Evolutionary conservation across 2,113 vertebrate species (phyloP).

Genomic region (Macrotis lagotis): DNA sequence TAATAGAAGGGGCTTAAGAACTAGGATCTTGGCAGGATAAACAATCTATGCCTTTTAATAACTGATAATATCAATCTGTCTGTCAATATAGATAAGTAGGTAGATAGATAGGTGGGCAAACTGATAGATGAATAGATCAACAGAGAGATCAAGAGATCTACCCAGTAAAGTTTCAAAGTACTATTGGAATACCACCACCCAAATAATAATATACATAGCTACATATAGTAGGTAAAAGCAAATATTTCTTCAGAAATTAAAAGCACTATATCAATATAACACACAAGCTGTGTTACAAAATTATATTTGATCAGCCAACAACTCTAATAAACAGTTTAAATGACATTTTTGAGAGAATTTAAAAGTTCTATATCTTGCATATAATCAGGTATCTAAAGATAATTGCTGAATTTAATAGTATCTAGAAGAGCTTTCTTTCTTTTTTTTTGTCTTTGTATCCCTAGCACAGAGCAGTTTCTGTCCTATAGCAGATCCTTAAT

Average conservation of each 20-base stretch:
- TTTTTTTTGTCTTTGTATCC: not conserved
- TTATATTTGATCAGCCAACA: slow-evolving; percentile 36
- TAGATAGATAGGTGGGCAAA: not conserved
- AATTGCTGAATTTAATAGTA: not conserved
- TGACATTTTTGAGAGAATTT: not conserved
- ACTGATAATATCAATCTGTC: not conserved
- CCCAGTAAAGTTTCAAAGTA: slow-evolving; percentile 1
- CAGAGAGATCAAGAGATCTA: slow-evolving; percentile 28
- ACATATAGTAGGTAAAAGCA: not conserved
- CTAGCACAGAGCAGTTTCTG: not conserved
- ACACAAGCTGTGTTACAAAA: not conserved
- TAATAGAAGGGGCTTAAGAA: not conserved
- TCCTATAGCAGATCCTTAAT: not conserved
- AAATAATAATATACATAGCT: not conserved
- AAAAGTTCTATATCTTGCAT: not conserved
- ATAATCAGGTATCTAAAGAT: not conserved
- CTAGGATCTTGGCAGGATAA: not conserved
- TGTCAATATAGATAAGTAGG: not conserved
- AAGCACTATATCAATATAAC: not conserved
- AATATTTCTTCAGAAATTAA: not conserved
- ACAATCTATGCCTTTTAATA: not conserved
- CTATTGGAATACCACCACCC: slow-evolving; percentile 6
- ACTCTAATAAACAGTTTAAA: not conserved
- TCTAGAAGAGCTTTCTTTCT: slow-evolving; percentile 20
- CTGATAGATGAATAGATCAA: not conserved